Conservation (phyloP, 2,113 vertebrate genomes). For the Fukomys damarensis region DNA sequence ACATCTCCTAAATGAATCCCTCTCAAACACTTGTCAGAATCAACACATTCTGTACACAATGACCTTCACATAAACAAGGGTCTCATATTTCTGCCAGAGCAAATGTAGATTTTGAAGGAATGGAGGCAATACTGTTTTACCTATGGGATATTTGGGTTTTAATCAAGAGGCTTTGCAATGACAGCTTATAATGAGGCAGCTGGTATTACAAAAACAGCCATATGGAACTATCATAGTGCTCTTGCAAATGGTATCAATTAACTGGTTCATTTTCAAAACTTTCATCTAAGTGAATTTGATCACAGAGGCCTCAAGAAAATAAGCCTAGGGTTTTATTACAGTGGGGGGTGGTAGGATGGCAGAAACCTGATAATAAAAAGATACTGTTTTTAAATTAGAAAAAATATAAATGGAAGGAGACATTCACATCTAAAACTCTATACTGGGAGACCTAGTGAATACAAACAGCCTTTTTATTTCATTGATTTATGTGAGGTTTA, state of each 20-base stretch:
- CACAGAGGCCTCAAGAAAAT: slow-evolving; percentile 71
- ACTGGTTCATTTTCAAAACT: slow-evolving; percentile 69
- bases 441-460: slow-evolving; percentile 30
- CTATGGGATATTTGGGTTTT: slow-evolving; percentile 73
- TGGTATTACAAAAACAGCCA: slow-evolving; percentile 78
- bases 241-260: slow-evolving; percentile 72
- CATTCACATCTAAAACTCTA: slow-evolving; percentile 58
- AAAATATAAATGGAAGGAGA: slow-evolving; percentile 36
- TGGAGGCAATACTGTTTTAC: slow-evolving; percentile 69
- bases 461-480: slow-evolving; percentile 56
- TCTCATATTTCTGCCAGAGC: slow-evolving; percentile 67
- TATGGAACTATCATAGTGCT: slow-evolving; percentile 48
- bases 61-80: slow-evolving; percentile 71
- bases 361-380: slow-evolving; percentile 67
- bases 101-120: slow-evolving; percentile 75
- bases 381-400: slow-evolving; percentile 59
- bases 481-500: slow-evolving; percentile 44
- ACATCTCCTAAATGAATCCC: slow-evolving; percentile 13
- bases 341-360: background rate
- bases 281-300: slow-evolving; percentile 67
- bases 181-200: slow-evolving; percentile 80
- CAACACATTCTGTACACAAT: slow-evolving; percentile 63
- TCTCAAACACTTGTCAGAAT: slow-evolving; percentile 57
- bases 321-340: background rate
- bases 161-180: slow-evolving; percentile 78